Conservation (phyloP, 2,888 invertebrate species). For the Drosophila melanosoma region DNA sequence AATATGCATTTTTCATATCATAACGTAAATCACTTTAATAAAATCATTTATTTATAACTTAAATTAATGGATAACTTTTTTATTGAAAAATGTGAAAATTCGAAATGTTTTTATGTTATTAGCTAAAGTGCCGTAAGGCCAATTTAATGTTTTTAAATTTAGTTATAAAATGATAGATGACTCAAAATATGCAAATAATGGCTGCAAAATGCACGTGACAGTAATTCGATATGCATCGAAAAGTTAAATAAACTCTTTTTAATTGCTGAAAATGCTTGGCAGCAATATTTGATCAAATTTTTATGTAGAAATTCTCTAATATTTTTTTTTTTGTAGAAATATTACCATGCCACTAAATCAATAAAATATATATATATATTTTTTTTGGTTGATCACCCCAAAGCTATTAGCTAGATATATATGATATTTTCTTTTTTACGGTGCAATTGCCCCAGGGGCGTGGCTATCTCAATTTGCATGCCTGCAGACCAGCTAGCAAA, state of each 20-base stretch:
- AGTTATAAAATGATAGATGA: conserved; percentile 1
- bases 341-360: background rate
- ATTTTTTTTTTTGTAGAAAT: background rate
- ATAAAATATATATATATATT: background rate
- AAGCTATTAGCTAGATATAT: background rate
- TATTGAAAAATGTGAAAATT: background rate
- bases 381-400: background rate
- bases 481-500: conserved; percentile 28
- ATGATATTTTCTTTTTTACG: background rate
- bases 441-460: conserved; percentile 13
- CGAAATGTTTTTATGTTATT: background rate
- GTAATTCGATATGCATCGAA: background rate
- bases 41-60: background rate
- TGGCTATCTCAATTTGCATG: conserved; percentile 25
- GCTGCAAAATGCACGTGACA: background rate
- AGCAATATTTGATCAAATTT: background rate
- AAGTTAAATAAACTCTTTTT: conserved; percentile 4
- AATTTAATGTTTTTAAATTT: background rate
- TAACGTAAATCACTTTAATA: background rate
- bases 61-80: background rate
- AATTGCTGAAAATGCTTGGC: conserved; percentile 11
- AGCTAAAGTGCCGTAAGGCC: background rate
- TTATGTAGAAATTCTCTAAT: background rate
- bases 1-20: background rate
- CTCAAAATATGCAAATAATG: background rate